Percentiles rank a stretch among this genome's conserved stretches.
Conservation (phyloP, 2,888 invertebrate genomes). For the Aphidius colemani region DNA sequence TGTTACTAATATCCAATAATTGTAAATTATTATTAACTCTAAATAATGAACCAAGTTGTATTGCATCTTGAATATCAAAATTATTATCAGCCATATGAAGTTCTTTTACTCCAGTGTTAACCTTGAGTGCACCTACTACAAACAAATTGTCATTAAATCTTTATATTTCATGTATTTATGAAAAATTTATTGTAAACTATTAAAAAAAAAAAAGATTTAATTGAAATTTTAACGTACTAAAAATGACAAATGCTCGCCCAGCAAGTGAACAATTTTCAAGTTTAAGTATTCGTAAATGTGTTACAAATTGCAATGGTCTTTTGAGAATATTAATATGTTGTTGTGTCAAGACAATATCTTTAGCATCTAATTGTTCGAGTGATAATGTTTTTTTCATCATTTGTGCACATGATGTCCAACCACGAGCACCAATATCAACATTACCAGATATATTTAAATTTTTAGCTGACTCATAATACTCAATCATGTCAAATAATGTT, state of each 20-base stretch:
- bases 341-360: constrained; percentile 69
- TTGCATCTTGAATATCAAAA: constrained; percentile 75
- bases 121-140: constrained; percentile 77
- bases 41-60: constrained; percentile 76
- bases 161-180: not conserved
- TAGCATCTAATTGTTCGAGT: constrained; percentile 71
- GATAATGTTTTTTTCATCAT: constrained; percentile 79
- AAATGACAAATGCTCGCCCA: constrained; percentile 74
- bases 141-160: constrained; percentile 10
- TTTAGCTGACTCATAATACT: constrained; percentile 82
- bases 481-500: constrained; percentile 88
- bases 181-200: not conserved
- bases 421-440: constrained; percentile 74
- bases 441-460: constrained; percentile 79
- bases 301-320: constrained; percentile 72
- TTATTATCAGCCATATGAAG: constrained; percentile 84
- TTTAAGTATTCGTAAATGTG: constrained; percentile 75
- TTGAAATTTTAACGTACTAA: constrained; percentile 64
- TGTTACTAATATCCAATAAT: constrained; percentile 75
- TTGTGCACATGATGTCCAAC: constrained; percentile 82
- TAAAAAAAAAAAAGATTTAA: no score
- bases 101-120: constrained; percentile 77
- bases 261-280: constrained; percentile 77
- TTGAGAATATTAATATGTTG: constrained; percentile 74
- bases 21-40: constrained; percentile 76